phyloP scores from a whole-genome alignment of 92 coral and sea anemone species.

The Epizoanthus stellaris region DNA sequence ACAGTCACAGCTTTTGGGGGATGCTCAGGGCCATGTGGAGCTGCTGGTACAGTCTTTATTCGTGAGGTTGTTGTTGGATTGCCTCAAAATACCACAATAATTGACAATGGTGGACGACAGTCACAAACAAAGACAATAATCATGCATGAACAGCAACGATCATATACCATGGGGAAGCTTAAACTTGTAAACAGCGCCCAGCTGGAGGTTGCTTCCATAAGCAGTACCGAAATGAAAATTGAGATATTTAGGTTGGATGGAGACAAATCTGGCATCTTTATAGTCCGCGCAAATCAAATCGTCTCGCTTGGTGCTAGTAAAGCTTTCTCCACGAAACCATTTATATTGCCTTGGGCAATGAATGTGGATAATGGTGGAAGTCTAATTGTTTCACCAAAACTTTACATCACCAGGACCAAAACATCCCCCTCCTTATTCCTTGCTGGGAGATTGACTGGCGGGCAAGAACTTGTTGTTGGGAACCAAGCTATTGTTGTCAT shows the following conservation, averaged over 20 bases:
- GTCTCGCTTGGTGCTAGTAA: slow-evolving; percentile 60
- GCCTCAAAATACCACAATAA: slow-evolving; percentile 61
- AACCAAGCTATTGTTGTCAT: slow-evolving; percentile 53
- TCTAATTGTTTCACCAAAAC: slow-evolving; percentile 55
- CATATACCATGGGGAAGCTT: slow-evolving; percentile 60
- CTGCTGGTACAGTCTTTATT: slow-evolving; percentile 71
- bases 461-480: slow-evolving; percentile 66
- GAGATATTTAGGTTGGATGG: slow-evolving; percentile 64
- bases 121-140: slow-evolving; percentile 63
- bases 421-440: slow-evolving; percentile 63
- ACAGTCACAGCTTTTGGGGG: slow-evolving; percentile 64
- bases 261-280: slow-evolving; percentile 64
- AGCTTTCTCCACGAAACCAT: slow-evolving; percentile 53
- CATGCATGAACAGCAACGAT: slow-evolving; percentile 61
- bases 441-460: slow-evolving; percentile 64
- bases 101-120: slow-evolving; percentile 58
- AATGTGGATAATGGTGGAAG: slow-evolving; percentile 58
- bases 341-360: slow-evolving; percentile 74
- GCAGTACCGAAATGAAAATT: slow-evolving; percentile 48
- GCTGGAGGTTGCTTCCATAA: slow-evolving; percentile 56
- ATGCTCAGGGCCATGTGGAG: slow-evolving; percentile 62
- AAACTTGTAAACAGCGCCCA: slow-evolving; percentile 53
- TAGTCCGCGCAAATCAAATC: slow-evolving; percentile 58
- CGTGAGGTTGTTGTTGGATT: slow-evolving; percentile 63
- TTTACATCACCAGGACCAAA: slow-evolving; percentile 60